phyloP scores from a whole-genome alignment of 2,113 vertebrate species.

The Hystrix brachyura region DNA sequence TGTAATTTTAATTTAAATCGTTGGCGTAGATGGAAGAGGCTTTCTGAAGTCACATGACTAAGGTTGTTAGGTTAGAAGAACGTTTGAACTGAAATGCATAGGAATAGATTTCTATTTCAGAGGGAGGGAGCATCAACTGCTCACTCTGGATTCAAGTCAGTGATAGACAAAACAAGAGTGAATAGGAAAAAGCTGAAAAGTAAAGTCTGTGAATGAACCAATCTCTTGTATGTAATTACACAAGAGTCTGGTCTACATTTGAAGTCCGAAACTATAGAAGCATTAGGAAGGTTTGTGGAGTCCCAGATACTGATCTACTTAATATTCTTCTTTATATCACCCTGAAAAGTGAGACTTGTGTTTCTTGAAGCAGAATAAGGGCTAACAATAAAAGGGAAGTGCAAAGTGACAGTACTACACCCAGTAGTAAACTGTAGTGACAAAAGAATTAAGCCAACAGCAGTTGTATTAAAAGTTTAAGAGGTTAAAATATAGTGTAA shows the following conservation, averaged over 20 bases:
- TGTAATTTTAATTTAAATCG: constrained; percentile 12
- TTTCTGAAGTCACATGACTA: not conserved
- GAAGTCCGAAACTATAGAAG: not conserved
- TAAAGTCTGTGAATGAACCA: not conserved
- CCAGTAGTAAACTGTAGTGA: not conserved
- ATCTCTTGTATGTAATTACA: not conserved
- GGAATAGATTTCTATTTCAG: not conserved
- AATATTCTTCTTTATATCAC: not conserved
- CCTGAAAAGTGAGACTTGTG: not conserved
- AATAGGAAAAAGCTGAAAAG: not conserved
- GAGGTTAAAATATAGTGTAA: not conserved
- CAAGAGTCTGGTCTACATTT: not conserved
- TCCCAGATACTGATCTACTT: not conserved
- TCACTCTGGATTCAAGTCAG: not conserved
- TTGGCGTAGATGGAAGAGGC: not conserved
- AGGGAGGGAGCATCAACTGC: not conserved
- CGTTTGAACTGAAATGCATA: not conserved
- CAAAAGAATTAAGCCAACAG: not conserved
- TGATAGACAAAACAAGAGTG: not conserved
- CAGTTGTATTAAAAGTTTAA: not conserved
- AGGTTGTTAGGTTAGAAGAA: not conserved
- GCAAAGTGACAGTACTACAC: not conserved
- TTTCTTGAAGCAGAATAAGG: not conserved
- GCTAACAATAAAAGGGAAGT: not conserved
- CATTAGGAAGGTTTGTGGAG: not conserved